Base-by-base conservation (phyloP, 2,888 invertebrate genomes). In the Hydrotaea diabolus region DNA sequence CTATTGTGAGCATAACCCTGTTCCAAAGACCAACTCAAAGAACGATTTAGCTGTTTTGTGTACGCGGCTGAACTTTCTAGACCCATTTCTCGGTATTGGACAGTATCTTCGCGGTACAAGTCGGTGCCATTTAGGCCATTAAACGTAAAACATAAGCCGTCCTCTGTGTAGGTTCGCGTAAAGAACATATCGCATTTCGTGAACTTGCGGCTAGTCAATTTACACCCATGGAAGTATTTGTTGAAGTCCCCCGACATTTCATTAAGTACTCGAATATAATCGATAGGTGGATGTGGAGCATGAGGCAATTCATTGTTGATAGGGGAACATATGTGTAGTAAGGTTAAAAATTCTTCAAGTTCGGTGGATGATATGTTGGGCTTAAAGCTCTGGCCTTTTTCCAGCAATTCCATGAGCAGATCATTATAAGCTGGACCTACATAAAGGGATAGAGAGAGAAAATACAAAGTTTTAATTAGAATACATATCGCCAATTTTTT, bases 81-180 rank as follows among this genome's bases (percentile, higher is more conserved):
- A 31, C 71, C 81, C 21, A 78, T 83, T 19, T 85, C 81, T 13
- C 84, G 85, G 85, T 89, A 90, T 71, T 91, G 91, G 55, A 88
- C 89, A 2, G 90, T 91, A 59, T 90, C 85, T 77, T 94, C 93
- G 77, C 94, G 93, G 84, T 95, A 94, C 15, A 96, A 92, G 87
- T 95, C 94, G 0, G 93, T 93, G 7, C 93, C 92, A 64, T 94
- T 93, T 80, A 96, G 89, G 55, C 94, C 94, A 88, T 96, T 96
- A 88, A 95, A 95, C 0, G 95, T 94, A 86, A 94, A 95, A 87
- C 96, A 96, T 11, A 95, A 92, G 0, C 96, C 96, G 90, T 95
- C 95, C 87, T 95, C 95, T 0, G 95, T 95, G 74, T 95, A 88
- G 17, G 95, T 94, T 0, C 94, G 94, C 0, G 93, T 93, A 87